A percentile compares a stretch with the other conserved stretches of the same genome.
Conservation (phyloP, 2,113 vertebrate genomes). For the Malurus alboscapulatus region DNA sequence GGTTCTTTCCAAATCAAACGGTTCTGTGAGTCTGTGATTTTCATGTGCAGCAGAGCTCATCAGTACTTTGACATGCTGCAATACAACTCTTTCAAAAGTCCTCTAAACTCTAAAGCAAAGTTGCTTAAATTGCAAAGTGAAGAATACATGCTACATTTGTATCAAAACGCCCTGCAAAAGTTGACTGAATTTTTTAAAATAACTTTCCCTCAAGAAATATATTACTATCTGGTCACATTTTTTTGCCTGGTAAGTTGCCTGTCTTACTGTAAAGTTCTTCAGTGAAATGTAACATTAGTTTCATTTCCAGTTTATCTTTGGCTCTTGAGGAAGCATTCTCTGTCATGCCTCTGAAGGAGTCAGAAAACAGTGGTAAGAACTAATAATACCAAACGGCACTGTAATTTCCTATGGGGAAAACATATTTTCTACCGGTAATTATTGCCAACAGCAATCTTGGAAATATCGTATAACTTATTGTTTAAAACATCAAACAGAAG, state of each 20-base stretch:
- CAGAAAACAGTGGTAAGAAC: slow-evolving; percentile 64
- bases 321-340: slow-evolving; percentile 49
- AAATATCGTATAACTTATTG: slow-evolving; percentile 60
- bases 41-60: background rate
- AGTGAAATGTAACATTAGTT: slow-evolving; percentile 10
- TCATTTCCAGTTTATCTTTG: slow-evolving; percentile 46
- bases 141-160: background rate
- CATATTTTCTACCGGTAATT: slow-evolving; percentile 65
- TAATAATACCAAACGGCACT: slow-evolving; percentile 70
- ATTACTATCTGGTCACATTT: background rate
- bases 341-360: slow-evolving; percentile 59
- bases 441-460: slow-evolving; percentile 67
- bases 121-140: background rate
- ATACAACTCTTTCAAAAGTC: background rate
- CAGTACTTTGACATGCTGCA: background rate
- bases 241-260: background rate
- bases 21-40: background rate
- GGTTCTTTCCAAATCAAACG: background rate
- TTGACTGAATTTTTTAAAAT: background rate
- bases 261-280: background rate
- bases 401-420: slow-evolving; percentile 74
- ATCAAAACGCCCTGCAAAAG: background rate
- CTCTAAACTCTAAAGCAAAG: background rate
- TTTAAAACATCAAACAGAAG: slow-evolving; percentile 68
- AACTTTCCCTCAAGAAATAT: background rate